Base-by-base conservation (phyloP, 2,113 vertebrate genomes). In the Bubo blakistoni region DNA sequence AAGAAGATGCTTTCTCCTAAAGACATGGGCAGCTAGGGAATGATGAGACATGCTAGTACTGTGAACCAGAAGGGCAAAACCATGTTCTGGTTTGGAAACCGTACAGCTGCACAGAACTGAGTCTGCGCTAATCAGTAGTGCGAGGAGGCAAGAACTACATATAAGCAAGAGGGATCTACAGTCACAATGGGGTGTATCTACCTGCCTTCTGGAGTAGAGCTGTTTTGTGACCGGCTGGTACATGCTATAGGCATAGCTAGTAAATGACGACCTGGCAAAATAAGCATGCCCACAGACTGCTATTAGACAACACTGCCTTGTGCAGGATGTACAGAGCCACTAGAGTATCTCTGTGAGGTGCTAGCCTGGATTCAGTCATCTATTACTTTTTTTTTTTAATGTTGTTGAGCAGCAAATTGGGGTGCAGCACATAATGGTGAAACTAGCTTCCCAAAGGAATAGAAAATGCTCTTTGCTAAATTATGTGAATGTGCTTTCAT, bases 401-500 rank as follows among this genome's bases (percentile, higher is more conserved):
- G 57, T 79, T 88, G 57, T 92, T 94, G 66, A 92, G 85, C 74
- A 92, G 81, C 29, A 77, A 86, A 55, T 90, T 80, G 55, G 32
- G n/a, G 63, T 73, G 54, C 81, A 90, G 80, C 66, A 52, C 27
- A 30, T 62, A 34, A 51, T 36, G 47, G 19, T 49, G 57, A 82
- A 92, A 79, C 29, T 72, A 40, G 32, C 19, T 81, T 95, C 57
- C 84, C 49, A 95, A 86, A 89, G 26, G 26, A 91, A 77, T 27
- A 82, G 22, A 79, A 80, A 81, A 94, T 47, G 16, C 2, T 91
- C 14, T 74, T 90, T 72, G 46, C 32, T 86, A 42, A 94, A 84
- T 14, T 74, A 81, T 81, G 47, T 89, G 44, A 54, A 92, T 94
- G 89, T 86, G 93, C 80, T 97, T 97, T 81, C 7, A 84, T 71